phyloP scores from a whole-genome alignment of 37 sponge, comb jelly and placozoan species.

The Oopsacas minuta region DNA sequence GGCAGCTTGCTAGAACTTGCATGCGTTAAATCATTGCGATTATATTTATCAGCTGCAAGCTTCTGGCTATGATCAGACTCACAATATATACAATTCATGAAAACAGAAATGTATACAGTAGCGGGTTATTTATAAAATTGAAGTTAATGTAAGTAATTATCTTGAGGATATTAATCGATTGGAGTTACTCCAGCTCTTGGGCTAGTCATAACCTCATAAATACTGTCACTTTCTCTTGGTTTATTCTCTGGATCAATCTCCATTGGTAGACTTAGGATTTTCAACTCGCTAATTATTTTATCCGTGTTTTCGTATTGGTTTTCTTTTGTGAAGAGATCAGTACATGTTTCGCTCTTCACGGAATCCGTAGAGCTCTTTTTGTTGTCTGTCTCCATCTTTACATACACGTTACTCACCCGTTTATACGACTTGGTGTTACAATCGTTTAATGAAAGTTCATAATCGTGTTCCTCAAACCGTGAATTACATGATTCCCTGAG shows the following conservation, averaged over 20 bases:
- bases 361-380: neutral
- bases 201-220: neutral
- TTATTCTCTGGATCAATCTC: neutral
- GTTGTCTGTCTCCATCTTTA: neutral
- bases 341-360: neutral
- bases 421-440: neutral
- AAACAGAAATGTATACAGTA: no score
- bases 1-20: no score
- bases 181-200: neutral
- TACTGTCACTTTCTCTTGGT: neutral
- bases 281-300: neutral
- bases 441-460: neutral
- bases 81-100: no score
- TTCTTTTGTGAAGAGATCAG: neutral
- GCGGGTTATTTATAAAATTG: no score
- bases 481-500: neutral
- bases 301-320: neutral
- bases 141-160: no score
- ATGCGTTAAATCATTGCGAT: no score
- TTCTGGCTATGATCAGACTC: no score
- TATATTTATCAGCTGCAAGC: no score
- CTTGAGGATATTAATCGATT: no score
- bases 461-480: neutral
- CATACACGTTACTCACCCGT: slow-evolving; percentile 6
- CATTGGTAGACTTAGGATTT: neutral